Base-by-base conservation (phyloP, 2,888 invertebrate genomes). In the Ophion slaviceki region DNA sequence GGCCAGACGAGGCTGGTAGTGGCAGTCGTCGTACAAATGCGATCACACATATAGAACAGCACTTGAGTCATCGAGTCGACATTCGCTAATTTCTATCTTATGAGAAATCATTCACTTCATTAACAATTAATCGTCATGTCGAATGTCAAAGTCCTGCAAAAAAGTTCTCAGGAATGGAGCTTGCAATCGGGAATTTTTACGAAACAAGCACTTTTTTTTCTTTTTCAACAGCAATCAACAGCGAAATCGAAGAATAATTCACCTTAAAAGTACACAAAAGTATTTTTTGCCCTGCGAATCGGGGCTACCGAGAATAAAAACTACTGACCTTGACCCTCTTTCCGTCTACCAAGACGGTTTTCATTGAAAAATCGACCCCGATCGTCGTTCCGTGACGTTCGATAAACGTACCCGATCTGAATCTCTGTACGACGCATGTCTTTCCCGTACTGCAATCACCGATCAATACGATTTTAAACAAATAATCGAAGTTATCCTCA, bases 311-410 rank as follows among this genome's bases (percentile, higher is more conserved):
- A 45, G 59, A 59, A 40, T 17, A 36, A 45, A 5, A 47, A 53
- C 14, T 75, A 86, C 90, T 93, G 95, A 99, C 98, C 97, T 99
- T 99, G 90, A 99, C 97, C 95, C 97, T 97, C 94, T 99, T 99
- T 77, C 97, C 98, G 94, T 99, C 99, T 71, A 99, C 97, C 89
- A 97, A 95, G 62, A 99, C 96, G 78, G 99, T 99, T 96, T 99
- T 99, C 99, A 99, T 99, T 86, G 99, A 99, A 95, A 99, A 99
- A 95, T 99, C 99, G 81, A 99, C 99, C 87, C 99, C 99, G 93
- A 99, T 99, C 71, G 99, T 99, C 93, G 98, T 99, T 84, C 98
- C 98, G 95, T 99, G 98, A 89, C 97, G 96, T 95, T 99, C 99
- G 88, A 98, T 97, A 93, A 98, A 99, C 90, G 98, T 98, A 85